Percentiles rank a stretch among this genome's conserved stretches.
Evolutionary conservation across 2,888 invertebrate genomes (phyloP).

Genomic region (Panopea generosa): DNA sequence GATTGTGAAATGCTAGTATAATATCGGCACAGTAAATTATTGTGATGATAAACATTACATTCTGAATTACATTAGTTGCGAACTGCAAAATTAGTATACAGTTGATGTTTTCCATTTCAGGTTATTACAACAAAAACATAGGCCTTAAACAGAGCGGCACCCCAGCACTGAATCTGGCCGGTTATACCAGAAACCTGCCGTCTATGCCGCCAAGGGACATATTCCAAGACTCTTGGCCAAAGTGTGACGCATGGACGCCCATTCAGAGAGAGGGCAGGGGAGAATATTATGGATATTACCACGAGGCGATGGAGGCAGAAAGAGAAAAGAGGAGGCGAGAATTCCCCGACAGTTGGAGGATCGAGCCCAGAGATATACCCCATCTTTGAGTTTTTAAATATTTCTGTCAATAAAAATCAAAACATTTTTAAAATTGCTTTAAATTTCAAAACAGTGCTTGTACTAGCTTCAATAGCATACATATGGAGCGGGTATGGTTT

Average conservation of each 20-base stretch:
- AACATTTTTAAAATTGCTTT: no score
- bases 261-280: slow-evolving; percentile 72
- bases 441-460: no score
- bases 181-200: slow-evolving; percentile 77
- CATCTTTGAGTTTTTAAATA: slow-evolving; percentile 47
- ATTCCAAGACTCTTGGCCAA: slow-evolving; percentile 75
- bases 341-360: slow-evolving; percentile 68
- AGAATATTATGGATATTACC: slow-evolving; percentile 80
- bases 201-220: slow-evolving; percentile 75
- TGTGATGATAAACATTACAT: no score
- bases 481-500: no score
- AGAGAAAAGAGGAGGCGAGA: slow-evolving; percentile 67
- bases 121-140: slow-evolving; percentile 74
- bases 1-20: no score
- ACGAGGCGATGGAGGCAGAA: slow-evolving; percentile 77
- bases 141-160: slow-evolving; percentile 71
- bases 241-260: slow-evolving; percentile 73
- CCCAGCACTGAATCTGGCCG: slow-evolving; percentile 70
- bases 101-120: no score
- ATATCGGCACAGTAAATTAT: no score
- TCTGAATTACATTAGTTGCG: no score
- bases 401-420: no score
- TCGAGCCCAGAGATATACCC: slow-evolving; percentile 72
- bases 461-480: no score
- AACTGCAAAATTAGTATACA: no score